Evolutionary conservation across 2,888 invertebrate genomes (phyloP).

Genomic region (Alsophila aescularia): DNA sequence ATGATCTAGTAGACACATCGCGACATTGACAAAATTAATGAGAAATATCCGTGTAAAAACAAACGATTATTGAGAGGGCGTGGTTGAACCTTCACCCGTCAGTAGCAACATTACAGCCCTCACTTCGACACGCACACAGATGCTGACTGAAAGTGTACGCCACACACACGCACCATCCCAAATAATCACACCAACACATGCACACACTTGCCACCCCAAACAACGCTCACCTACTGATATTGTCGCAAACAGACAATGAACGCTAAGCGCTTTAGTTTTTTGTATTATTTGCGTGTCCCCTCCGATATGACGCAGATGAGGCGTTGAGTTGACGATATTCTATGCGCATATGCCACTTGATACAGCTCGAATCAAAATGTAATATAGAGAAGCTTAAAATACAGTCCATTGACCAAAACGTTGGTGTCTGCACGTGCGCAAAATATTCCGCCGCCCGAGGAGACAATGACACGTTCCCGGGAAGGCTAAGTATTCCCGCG

Average conservation of each 20-base stretch:
- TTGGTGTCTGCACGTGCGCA: slow-evolving; percentile 35
- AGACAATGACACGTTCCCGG: slow-evolving; percentile 55
- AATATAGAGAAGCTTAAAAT: slow-evolving; percentile 41
- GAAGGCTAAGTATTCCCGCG: slow-evolving; percentile 53
- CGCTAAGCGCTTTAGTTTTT: slow-evolving; percentile 78
- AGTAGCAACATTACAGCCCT: slow-evolving; percentile 66
- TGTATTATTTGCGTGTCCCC: slow-evolving; percentile 69
- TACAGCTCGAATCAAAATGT: slow-evolving; percentile 12
- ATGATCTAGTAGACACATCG: neutral
- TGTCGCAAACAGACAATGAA: slow-evolving; percentile 68
- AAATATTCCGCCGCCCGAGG: slow-evolving; percentile 22
- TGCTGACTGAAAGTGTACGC: slow-evolving; percentile 10
- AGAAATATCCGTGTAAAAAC: slow-evolving; percentile 56
- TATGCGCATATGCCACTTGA: slow-evolving; percentile 24
- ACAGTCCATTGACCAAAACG: slow-evolving; percentile 23
- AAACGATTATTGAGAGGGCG: slow-evolving; percentile 73
- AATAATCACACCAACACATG: slow-evolving; percentile 49
- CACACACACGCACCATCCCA: slow-evolving; percentile 34
- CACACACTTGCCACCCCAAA: slow-evolving; percentile 59
- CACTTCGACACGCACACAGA: slow-evolving; percentile 35
- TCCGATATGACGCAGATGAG: slow-evolving; percentile 48
- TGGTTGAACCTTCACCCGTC: slow-evolving; percentile 67
- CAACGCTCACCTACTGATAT: slow-evolving; percentile 50
- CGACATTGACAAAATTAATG: slow-evolving; percentile 33
- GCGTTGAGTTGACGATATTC: slow-evolving; percentile 26